These are phyloP conservation scores for Pyrrhia umbra DNA, from an alignment of 2,888 invertebrate genomes.

Conservation along the genomic window DNA sequence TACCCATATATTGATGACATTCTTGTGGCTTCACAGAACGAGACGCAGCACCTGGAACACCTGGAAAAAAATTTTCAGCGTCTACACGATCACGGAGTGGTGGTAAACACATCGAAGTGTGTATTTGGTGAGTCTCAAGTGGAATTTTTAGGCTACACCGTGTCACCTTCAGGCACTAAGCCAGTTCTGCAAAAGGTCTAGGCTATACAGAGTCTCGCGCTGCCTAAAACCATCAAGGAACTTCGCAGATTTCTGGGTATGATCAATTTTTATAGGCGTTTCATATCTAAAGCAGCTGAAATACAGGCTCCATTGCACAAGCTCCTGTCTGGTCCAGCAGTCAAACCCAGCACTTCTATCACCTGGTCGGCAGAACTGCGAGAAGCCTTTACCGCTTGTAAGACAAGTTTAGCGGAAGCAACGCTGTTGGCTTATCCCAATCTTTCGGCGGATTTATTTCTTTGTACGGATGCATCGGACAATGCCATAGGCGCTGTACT, in stretches of 20 bases:
- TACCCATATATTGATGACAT: slow-evolving; percentile 3
- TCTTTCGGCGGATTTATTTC: not conserved
- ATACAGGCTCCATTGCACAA: slow-evolving; percentile 4
- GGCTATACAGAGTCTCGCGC: not conserved
- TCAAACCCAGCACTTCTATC: not conserved
- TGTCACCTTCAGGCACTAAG: not conserved
- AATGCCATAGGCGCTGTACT: not conserved
- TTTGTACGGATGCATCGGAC: not conserved
- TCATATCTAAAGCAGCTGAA: slow-evolving; percentile 32
- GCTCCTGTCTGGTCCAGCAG: not conserved
- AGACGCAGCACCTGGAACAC: not conserved
- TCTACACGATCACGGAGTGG: slow-evolving; percentile 1
- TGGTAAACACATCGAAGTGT: slow-evolving; percentile 4
- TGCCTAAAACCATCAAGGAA: slow-evolving; percentile 43
- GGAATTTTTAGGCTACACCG: slow-evolving; percentile 1
- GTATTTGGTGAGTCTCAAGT: slow-evolving; percentile 4
- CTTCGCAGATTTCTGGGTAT: slow-evolving; percentile 56
- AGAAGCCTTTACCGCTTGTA: not conserved
- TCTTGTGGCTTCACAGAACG: not conserved
- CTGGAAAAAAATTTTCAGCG: not conserved
- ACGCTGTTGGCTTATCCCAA: too few relatives aligned
- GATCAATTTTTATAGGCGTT: slow-evolving; percentile 51
- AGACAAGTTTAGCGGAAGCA: too few relatives aligned
- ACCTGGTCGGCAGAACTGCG: not conserved
- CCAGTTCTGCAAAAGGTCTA: not conserved